phyloP scores from a whole-genome alignment of 2,888 invertebrate species.

The Tuta absoluta region DNA sequence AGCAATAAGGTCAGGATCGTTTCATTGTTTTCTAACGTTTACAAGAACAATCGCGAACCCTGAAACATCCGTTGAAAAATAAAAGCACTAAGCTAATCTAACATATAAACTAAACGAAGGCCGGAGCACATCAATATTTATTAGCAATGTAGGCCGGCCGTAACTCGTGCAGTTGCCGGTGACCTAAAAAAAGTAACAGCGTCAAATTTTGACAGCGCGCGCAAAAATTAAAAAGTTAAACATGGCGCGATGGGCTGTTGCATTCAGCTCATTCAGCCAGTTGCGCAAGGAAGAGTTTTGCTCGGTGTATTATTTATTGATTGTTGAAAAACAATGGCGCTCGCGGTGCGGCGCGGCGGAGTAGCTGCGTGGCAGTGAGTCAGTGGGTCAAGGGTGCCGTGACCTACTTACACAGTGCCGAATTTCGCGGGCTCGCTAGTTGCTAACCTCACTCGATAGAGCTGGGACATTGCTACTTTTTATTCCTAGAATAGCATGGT shows the following conservation, averaged over 20 bases:
- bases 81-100: slow-evolving; percentile 51
- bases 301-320: slow-evolving; percentile 78
- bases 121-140: slow-evolving; percentile 56
- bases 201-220: slow-evolving; percentile 54
- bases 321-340: slow-evolving; percentile 80
- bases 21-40: slow-evolving; percentile 57
- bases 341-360: slow-evolving; percentile 53
- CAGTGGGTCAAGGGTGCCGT: slow-evolving; percentile 78
- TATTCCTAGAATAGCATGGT: slow-evolving; percentile 30
- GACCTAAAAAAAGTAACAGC: slow-evolving; percentile 51
- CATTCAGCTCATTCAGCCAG: slow-evolving; percentile 14
- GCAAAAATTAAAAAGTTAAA: slow-evolving; percentile 53
- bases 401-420: slow-evolving; percentile 76
- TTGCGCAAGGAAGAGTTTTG: slow-evolving; percentile 64
- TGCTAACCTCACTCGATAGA: slow-evolving; percentile 67
- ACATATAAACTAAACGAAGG: slow-evolving; percentile 56
- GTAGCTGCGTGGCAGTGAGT: slow-evolving; percentile 72
- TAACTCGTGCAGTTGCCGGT: slow-evolving; percentile 38
- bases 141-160: slow-evolving; percentile 48
- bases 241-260: slow-evolving; percentile 57
- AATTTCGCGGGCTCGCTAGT: slow-evolving; percentile 75
- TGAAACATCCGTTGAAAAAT: slow-evolving; percentile 31
- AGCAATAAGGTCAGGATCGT: slow-evolving; percentile 66
- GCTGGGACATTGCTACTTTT: slow-evolving; percentile 47
- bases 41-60: slow-evolving; percentile 30